Base-by-base conservation (phyloP, 1,140 invertebrate species). In the Zaprionus vittiger region DNA sequence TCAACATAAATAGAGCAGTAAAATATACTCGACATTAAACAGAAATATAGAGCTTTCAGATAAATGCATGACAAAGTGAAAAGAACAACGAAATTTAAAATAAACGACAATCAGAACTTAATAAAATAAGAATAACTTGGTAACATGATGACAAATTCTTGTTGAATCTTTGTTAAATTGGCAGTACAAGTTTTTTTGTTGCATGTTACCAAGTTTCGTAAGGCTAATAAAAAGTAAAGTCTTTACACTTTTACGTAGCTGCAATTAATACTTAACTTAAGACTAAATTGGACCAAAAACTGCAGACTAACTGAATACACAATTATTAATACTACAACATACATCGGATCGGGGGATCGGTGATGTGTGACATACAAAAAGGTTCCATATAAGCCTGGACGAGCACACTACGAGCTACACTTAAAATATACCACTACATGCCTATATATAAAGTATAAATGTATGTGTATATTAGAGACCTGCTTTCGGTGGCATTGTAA, bases 221-320 rank as follows among this genome's bases (percentile, higher is more conserved):
- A 34, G 66, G 31, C 28, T 22, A 20, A 54, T 5, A 38, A 17
- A 37, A 52, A 31, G 47, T 61, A 49, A 31, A 62, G 12, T 37
- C 2, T 17, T 26, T 5, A 24, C 22, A 47, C n/a, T 47, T 17
- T 9, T 34, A 9, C n/a, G 3, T 7, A 17, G 59, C 59, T 62
- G 67, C 67, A 62, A 62, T 61, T 11, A 28, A 24, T 31, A 70
- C 47, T n/a, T 28, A 28, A 62, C 67, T 62, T 70, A 70, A 54
- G 26, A 70, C 67, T 70, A 41, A 62, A 54, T 70, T 70, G 67
- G 67, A 70, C 59, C 67, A 62, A 54, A 47, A 22, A 61, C 56
- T 47, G 47, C 34, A 44, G 41, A 52, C 44, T 44, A 61, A 69
- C 57, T 62, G 20, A 38, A 52, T 20, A 63, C 15, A 41, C 38